These are phyloP conservation scores for Glossophaga mutica DNA, from an alignment of 2,797 vertebrate species.

Conservation along the genomic window DNA sequence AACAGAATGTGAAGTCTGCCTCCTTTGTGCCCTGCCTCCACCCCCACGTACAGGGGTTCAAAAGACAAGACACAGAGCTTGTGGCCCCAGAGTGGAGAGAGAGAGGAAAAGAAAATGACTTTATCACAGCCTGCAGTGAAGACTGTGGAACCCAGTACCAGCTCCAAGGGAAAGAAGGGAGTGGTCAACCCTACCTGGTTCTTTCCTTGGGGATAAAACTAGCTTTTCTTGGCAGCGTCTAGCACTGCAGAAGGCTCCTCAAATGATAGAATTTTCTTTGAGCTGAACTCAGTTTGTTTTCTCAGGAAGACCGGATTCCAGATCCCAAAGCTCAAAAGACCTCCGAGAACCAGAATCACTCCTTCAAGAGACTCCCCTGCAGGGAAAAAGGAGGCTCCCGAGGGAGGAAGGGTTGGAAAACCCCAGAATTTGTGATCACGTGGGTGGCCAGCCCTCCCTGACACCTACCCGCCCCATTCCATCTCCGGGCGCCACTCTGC, in stretches of 20 bases:
- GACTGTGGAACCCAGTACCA: too few species aligned
- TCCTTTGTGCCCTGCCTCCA: too few species aligned
- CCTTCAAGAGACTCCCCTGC: background rate
- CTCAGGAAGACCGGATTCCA: background rate
- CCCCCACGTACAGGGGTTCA: background rate
- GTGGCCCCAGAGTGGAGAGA: background rate
- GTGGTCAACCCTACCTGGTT: accelerated
- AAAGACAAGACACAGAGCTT: background rate
- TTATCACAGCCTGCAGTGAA: background rate
- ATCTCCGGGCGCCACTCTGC: background rate
- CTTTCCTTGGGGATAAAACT: background rate
- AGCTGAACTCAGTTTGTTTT: background rate
- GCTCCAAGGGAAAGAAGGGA: background rate
- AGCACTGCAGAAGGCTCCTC: background rate
- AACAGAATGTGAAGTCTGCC: background rate
- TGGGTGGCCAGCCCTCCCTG: accelerated
- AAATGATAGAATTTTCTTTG: background rate
- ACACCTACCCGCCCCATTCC: too few species aligned
- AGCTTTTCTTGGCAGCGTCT: background rate
- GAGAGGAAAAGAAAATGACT: background rate
- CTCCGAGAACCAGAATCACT: background rate
- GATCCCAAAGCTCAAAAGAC: background rate
- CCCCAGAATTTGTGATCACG: background rate
- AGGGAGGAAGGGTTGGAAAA: background rate
- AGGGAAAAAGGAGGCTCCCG: background rate